Evolutionary conservation across 2,888 invertebrate genomes (phyloP), one percentile per base, ranked within the genome.

Genomic region (Merodon equestris): DNA sequence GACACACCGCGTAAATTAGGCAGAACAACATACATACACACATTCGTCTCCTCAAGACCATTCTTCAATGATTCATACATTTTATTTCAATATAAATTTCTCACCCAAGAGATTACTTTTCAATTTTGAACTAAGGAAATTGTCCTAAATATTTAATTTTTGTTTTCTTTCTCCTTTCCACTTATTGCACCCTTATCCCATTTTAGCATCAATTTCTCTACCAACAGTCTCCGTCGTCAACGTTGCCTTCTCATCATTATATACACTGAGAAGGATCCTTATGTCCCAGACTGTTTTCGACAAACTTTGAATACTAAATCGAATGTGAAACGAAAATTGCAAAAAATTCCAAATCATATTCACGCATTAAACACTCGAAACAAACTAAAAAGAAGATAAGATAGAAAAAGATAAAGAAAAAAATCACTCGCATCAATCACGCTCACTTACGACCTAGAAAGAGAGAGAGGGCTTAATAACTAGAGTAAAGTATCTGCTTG

Each of bases 181-280:
- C 13, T 79, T 85, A 85, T 85, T 85, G 85, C 85, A 85, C 83
- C 82, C 82, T 83, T 83, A 82, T 85, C 84, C 85, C 85, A 84
- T 83, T 83, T 82, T 74, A 81, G 77, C 36, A 64, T 75, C 75
- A 70, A 75, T 54, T 50, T 9, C 57, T 67, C 66, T 38, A 45
- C 27, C 45, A 18, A 45, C 12, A 9, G 45, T 45, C 53, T 17
- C 10, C 15, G 27, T 7, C 27, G 7, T 27, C 27, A 7, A 4
- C 2, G 27, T 27, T 27, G 27, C 3, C 27, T 9, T 34, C 19
- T 12, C 40, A 44, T 45, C 13, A 9, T 34, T 9, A 34, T 34
- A n/a, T 48, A 9, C 27, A 27, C 27, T 27, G 17, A 10, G 14
- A 18, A n/a, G n/a, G 7, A 36, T 12, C 13, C 10, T 51, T 34